Conservation (phyloP, 2,888 invertebrate genomes). For the Crossocerus cetratus region DNA sequence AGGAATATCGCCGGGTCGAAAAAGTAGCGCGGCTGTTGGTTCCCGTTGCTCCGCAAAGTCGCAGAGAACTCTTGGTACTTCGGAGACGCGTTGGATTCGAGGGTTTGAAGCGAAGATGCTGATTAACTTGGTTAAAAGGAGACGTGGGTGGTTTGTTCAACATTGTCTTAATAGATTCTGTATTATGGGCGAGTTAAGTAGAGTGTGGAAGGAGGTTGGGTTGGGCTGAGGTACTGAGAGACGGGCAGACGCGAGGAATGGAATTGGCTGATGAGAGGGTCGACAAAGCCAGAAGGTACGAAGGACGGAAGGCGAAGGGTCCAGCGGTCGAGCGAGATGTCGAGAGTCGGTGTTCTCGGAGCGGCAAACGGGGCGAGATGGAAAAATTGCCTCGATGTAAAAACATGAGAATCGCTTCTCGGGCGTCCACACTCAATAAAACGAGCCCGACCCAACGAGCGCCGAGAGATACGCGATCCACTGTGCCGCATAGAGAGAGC, state of each 20-base stretch:
- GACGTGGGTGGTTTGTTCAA: not conserved
- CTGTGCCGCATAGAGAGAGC: slow-evolving; percentile 40
- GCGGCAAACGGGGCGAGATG: slow-evolving; percentile 73
- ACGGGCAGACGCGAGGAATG: slow-evolving; percentile 38
- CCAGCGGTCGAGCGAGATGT: slow-evolving; percentile 46
- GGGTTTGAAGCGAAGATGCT: not conserved
- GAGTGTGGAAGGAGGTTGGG: slow-evolving; percentile 53
- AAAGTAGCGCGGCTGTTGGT: not conserved
- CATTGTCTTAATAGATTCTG: not conserved
- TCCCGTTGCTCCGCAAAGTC: not conserved
- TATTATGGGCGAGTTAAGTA: slow-evolving; percentile 2
- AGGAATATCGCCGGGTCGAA: not conserved
- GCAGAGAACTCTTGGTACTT: not conserved
- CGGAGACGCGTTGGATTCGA: not conserved
- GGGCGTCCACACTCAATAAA: slow-evolving; percentile 74
- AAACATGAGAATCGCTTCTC: slow-evolving; percentile 76
- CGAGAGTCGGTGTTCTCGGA: slow-evolving; percentile 66
- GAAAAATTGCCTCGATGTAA: slow-evolving; percentile 77
- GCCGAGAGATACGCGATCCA: slow-evolving; percentile 59
- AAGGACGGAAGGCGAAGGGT: slow-evolving; percentile 22
- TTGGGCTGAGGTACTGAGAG: slow-evolving; percentile 60
- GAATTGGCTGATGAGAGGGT: slow-evolving; percentile 17
- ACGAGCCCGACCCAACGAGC: slow-evolving; percentile 60
- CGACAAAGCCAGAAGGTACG: slow-evolving; percentile 28
- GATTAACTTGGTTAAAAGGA: not conserved